These are phyloP conservation scores for Craniophora ligustri DNA, from an alignment of 2,888 invertebrate species.

Conservation along the genomic window DNA sequence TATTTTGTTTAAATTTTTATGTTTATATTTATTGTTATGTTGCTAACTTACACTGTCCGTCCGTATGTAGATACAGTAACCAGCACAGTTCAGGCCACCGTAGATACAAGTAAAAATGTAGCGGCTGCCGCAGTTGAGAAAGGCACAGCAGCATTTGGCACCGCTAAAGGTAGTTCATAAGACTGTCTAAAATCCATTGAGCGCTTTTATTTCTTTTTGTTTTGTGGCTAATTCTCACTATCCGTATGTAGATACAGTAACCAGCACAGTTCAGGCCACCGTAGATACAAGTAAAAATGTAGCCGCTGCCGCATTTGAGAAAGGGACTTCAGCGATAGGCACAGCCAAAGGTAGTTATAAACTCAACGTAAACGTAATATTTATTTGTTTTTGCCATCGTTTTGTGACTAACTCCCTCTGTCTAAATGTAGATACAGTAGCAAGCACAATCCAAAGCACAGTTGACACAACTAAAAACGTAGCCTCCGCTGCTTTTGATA, in stretches of 20 bases:
- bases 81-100: conserved; percentile 52
- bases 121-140: conserved; percentile 57
- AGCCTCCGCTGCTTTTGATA: conserved; percentile 52
- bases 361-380: neutral
- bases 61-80: conserved; percentile 39
- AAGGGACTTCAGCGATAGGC: conserved; percentile 14
- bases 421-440: conserved; percentile 38
- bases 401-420: neutral
- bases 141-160: conserved; percentile 48
- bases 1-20: neutral
- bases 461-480: conserved; percentile 61
- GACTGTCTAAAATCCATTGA: too few species aligned
- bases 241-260: conserved; percentile 38
- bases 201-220: neutral
- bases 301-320: conserved; percentile 52
- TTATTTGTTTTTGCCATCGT: neutral
- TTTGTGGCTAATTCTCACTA: neutral
- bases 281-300: conserved; percentile 60
- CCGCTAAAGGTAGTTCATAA: conserved; percentile 60
- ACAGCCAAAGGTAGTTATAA: conserved; percentile 36
- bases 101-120: conserved; percentile 59
- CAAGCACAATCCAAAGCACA: conserved; percentile 51
- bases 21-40: neutral
- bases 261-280: conserved; percentile 51
- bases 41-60: conserved; percentile 5